Base-by-base conservation (phyloP, 1,140 invertebrate species). In the Apis cerana region DNA sequence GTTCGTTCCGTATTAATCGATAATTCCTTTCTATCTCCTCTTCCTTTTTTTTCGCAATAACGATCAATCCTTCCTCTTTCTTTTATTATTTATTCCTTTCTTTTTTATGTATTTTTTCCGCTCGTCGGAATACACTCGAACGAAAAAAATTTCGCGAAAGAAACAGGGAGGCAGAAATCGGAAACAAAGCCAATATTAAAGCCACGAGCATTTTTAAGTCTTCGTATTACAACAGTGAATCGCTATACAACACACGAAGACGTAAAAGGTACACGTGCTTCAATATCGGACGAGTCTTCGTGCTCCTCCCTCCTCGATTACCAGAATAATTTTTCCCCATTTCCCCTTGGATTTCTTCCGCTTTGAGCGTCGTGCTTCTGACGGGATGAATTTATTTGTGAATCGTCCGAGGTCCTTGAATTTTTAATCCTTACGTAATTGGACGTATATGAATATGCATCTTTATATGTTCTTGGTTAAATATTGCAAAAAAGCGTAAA, bases 131-230 rank as follows among this genome's bases (percentile, higher is more conserved):
- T 50, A 56, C 27, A 13, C 54, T 9, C 43, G 62, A 21, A 72
- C 56, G 68, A 68, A 59, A 58, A 65, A 72, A 65, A 72, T 83
- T 70, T 61, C 43, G 21, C 33, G 62, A 71, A 75, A 58, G 50
- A 33, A 33, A 67, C 48, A 59, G 64, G 27, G 43, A 62, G 50
- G 43, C 65, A 72, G 58, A 72, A 74, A 80, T 72, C 77, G 77
- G 78, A 80, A 84, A 80, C 70, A 75, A 74, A 76, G 80, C 80
- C 80, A 76, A 81, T 81, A 81, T 81, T 75, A 75, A 75, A 81
- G 80, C 80, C 72, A 59, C n/a, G 17, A 48, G 54, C 80, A 81
- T 64, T 81, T 75, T 81, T 68, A 67, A 75, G 72, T 75, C 71
- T 81, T 81, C 80, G 72, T 68, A 59, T 68, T 68, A 50, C 54